Base-by-base conservation (phyloP, 2,113 vertebrate species). In the Synodontis membranacea region DNA sequence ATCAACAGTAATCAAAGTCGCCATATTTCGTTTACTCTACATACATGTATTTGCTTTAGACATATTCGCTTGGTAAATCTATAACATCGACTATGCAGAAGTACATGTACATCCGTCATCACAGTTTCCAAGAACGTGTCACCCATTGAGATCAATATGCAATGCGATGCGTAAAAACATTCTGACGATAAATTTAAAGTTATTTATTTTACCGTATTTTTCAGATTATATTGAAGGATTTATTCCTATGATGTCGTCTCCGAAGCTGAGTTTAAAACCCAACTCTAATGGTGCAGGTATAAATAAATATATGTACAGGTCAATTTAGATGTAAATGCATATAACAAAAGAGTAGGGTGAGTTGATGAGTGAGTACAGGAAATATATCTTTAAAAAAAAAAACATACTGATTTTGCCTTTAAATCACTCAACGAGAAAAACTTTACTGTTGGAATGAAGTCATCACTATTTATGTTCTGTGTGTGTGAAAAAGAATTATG, bases 251-350 rank as follows among this genome's bases (percentile, higher is more conserved):
- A 48, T 1, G 25, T 76, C 74, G 2, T 76, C 44, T 48, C 74
- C 6, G 28, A 48, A 23, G 44, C 72, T 14, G 39, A 74, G 23
- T 74, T 44, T 12, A 12, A 21, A 44, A 74, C 56, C 17, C 56
- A 54, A 83, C 70, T 0, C 39, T 15, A 42, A n/a, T 2, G 25
- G 66, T 84, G 68, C 68, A 75, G 68, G 50, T 56, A 42, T 84
- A 75, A 58, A 58, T 58, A 70, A 58, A 75, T 76, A 76, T 60
- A 76, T 76, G 83, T 76, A 75, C 52, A 83, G 48, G 48, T 83
- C 21, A 44, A 54, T 58, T 84, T 84, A 84, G 83, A 76, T 84
- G 70, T 84, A 84, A 46, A 84, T n/a, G 44, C 66, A 19, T 84
- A 74, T 84, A 17, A n/a, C n/a, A n/a, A 72, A 72, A 39, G 23